phyloP scores from a whole-genome alignment of 2,797 vertebrate species.

The Gallinago solitaria region DNA sequence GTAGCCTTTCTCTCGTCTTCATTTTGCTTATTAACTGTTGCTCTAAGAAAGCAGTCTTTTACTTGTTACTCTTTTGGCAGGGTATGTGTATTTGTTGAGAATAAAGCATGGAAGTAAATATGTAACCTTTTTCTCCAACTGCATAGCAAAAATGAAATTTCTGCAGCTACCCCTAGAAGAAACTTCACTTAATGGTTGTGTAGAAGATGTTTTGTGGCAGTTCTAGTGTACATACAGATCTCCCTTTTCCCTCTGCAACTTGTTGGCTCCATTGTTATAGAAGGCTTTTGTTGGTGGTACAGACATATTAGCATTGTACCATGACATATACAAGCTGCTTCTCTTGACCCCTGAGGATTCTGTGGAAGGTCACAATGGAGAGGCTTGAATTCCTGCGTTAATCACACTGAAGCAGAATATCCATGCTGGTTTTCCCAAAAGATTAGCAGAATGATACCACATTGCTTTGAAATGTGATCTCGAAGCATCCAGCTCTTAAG shows the following conservation, averaged over 20 bases:
- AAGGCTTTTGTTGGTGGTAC: neutral
- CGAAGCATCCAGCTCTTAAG: neutral
- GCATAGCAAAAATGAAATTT: neutral
- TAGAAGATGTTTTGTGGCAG: neutral
- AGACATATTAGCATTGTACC: neutral
- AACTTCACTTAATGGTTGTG: rapidly evolving
- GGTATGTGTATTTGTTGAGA: neutral
- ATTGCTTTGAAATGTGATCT: slow-evolving; percentile 45
- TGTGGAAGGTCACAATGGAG: neutral
- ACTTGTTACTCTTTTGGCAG: neutral
- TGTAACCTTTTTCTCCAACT: neutral
- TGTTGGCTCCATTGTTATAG: neutral
- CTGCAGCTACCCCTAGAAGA: neutral
- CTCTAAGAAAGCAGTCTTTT: neutral
- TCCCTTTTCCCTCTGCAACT: rapidly evolving
- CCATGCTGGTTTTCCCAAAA: neutral
- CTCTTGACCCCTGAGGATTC: slow-evolving; percentile 3
- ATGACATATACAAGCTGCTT: neutral
- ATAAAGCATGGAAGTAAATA: neutral
- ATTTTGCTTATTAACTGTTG: neutral
- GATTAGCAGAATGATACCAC: neutral
- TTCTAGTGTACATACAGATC: neutral
- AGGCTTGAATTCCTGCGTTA: slow-evolving; percentile 27
- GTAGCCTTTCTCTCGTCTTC: neutral
- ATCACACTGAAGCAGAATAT: neutral